These are phyloP conservation scores for Phrynocephalus guinanensis DNA, from an alignment of 2,797 vertebrate genomes.

Conservation along the genomic window DNA sequence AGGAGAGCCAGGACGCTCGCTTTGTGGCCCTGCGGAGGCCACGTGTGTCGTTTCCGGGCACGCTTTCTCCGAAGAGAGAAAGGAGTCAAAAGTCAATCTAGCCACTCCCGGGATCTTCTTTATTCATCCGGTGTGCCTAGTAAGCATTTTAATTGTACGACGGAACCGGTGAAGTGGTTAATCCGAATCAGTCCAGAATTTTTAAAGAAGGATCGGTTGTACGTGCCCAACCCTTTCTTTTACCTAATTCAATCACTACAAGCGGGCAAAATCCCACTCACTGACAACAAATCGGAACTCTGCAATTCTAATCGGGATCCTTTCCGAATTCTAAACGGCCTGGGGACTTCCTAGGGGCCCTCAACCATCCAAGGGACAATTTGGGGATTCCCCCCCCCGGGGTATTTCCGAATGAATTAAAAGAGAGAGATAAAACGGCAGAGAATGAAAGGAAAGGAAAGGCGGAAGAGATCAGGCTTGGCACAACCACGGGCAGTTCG, in stretches of 20 bases:
- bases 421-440: too few relatives aligned
- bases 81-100: too few relatives aligned
- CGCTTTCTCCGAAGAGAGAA: not conserved
- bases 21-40: not conserved
- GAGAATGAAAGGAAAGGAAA: conserved; percentile 21
- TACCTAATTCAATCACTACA: not conserved
- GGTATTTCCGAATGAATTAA: too few relatives aligned
- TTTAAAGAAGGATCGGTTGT: too few relatives aligned
- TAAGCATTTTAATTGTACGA: not conserved
- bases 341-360: too few relatives aligned
- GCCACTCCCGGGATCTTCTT: too few relatives aligned
- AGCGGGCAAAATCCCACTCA: too few relatives aligned
- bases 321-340: too few relatives aligned
- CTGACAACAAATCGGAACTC: too few relatives aligned
- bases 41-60: not conserved
- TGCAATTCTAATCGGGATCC: too few relatives aligned
- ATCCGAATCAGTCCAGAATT: not conserved
- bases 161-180: rapidly evolving
- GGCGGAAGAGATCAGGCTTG: conserved; percentile 31
- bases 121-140: not conserved
- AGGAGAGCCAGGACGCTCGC: not conserved
- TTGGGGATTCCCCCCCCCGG: too few relatives aligned
- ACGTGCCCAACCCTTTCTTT: not conserved
- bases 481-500: conserved; percentile 30
- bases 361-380: too few relatives aligned